Conservation (phyloP, 2,113 vertebrate species). For the Melanotaenia duboulayi region DNA sequence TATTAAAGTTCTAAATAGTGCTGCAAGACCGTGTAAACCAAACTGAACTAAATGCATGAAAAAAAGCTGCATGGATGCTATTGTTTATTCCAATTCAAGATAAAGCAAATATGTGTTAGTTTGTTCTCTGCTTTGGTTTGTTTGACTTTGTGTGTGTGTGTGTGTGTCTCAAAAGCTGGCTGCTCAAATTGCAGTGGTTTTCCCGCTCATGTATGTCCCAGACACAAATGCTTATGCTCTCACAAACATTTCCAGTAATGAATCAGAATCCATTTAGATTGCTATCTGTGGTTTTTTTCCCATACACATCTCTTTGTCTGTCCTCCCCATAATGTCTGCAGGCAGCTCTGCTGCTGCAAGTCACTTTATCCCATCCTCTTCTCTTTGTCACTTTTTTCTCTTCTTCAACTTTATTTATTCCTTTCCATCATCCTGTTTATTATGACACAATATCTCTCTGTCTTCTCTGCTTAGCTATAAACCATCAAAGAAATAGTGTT, state of each 20-base stretch:
- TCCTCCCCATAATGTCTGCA: conserved; percentile 48
- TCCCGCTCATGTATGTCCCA: conserved; percentile 16
- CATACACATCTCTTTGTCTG: conserved; percentile 50
- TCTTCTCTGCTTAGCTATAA: not conserved
- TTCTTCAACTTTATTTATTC: conserved; percentile 28
- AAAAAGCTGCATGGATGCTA: not conserved
- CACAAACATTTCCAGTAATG: conserved; percentile 71
- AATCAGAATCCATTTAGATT: conserved; percentile 62
- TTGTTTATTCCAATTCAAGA: not conserved
- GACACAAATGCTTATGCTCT: conserved; percentile 38
- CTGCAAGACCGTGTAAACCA: conserved; percentile 2
- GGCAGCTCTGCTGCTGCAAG: conserved; percentile 46
- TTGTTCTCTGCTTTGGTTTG: not conserved
- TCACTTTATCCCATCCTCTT: conserved; percentile 44
- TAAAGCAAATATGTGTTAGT: not conserved
- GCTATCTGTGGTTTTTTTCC: conserved; percentile 63
- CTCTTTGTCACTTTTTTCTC: conserved; percentile 9
- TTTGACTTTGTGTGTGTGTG: not conserved
- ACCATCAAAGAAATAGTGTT: not conserved
- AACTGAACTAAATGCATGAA: not conserved
- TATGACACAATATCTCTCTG: not conserved
- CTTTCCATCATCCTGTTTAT: conserved; percentile 20
- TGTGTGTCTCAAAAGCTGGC: not conserved
- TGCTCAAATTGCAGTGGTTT: not conserved
- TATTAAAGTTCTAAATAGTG: conserved; percentile 26